Conservation (phyloP, 2,797 vertebrate species). For the Tadarida brasiliensis region DNA sequence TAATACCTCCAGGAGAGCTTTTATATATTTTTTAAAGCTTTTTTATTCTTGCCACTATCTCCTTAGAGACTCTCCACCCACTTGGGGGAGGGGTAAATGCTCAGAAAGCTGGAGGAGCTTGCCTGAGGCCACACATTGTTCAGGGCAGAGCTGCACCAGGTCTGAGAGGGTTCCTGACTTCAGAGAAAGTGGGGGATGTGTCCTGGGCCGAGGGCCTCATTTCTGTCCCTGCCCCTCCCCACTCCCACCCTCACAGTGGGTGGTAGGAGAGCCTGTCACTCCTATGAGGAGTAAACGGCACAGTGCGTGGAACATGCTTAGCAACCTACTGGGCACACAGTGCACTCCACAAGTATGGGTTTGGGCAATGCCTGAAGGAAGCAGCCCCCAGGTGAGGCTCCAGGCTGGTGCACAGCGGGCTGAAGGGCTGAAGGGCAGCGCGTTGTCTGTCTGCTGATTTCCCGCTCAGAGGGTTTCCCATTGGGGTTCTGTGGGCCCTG, state of each 20-base stretch:
- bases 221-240: background rate
- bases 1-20: constrained; percentile 58
- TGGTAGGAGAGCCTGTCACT: no score
- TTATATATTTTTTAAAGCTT: constrained; percentile 61
- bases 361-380: background rate
- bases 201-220: background rate
- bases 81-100: background rate
- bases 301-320: accelerated
- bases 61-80: background rate
- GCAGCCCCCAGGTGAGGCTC: background rate
- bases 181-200: background rate
- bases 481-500: background rate
- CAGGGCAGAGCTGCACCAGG: background rate
- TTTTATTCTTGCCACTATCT: constrained; percentile 43
- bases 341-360: background rate
- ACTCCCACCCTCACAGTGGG: background rate
- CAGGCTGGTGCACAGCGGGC: background rate
- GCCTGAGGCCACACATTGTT: constrained; percentile 21
- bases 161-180: background rate
- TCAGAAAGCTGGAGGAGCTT: constrained; percentile 7
- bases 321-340: background rate
- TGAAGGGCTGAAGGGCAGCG: background rate
- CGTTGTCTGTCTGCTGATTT: background rate
- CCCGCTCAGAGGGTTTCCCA: background rate
- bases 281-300: background rate